phyloP scores from a whole-genome alignment of 2,113 vertebrate genomes.

The Opisthocomus hoazin region DNA sequence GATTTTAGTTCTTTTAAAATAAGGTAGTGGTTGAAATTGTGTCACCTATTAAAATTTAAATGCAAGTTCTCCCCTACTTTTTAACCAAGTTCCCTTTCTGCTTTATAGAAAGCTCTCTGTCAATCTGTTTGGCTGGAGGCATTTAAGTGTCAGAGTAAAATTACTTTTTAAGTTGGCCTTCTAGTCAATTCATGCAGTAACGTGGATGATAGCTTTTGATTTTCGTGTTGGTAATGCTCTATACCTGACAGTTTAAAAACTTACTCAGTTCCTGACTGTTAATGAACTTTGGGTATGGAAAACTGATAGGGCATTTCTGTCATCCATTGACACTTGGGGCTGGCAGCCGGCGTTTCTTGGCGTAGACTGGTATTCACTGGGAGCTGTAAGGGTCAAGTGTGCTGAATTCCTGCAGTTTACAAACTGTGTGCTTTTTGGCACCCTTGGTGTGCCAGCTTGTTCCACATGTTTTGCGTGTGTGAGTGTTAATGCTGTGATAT shows the following conservation, averaged over 20 bases:
- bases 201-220: neutral
- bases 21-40: neutral
- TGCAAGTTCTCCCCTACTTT: neutral
- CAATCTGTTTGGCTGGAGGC: neutral
- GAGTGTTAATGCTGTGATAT: neutral
- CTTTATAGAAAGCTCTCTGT: neutral
- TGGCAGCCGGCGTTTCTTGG: neutral
- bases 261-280: neutral
- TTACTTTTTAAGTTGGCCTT: neutral
- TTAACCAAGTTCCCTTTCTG: neutral
- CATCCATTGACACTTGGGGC: neutral
- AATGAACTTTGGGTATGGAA: neutral
- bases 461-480: neutral
- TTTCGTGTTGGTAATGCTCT: neutral
- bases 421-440: neutral
- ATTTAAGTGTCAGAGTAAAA: neutral
- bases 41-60: neutral
- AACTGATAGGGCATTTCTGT: rapidly evolving
- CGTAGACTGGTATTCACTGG: neutral
- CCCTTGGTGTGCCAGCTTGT: neutral
- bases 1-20: neutral
- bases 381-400: neutral
- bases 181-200: neutral
- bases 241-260: neutral
- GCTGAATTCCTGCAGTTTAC: neutral